Evolutionary conservation across 2,888 invertebrate species (phyloP).

Genomic region (Trissoscelio sp.): DNA sequence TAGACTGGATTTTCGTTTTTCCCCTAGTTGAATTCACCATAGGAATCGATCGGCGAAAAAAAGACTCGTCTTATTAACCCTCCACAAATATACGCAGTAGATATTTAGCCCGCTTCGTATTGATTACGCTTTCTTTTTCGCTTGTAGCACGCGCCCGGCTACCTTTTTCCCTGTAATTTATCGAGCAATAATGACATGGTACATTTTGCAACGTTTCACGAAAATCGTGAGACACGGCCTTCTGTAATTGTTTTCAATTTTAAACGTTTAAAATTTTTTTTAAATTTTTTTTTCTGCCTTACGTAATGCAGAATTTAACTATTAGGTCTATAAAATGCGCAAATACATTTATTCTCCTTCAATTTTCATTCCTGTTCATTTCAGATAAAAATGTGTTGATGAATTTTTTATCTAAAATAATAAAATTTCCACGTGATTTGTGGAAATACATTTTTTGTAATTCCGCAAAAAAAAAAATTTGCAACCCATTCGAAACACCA

Average conservation of each 20-base stretch:
- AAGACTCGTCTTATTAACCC: constrained; percentile 56
- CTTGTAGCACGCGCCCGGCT: neutral
- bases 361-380: too few relatives aligned
- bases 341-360: too few relatives aligned
- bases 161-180: constrained; percentile 33
- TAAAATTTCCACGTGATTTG: too few relatives aligned
- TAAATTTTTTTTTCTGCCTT: constrained; percentile 1
- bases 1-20: constrained; percentile 20
- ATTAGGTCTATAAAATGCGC: too few relatives aligned
- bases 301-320: too few relatives aligned
- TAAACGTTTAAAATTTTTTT: too few relatives aligned
- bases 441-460: too few relatives aligned
- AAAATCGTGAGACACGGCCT: neutral
- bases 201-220: constrained; percentile 43
- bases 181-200: constrained; percentile 47
- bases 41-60: constrained; percentile 50
- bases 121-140: constrained; percentile 50
- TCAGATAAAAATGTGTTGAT: too few relatives aligned
- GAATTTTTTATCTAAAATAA: too few relatives aligned
- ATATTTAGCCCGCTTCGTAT: constrained; percentile 51
- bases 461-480: too few relatives aligned
- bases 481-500: neutral
- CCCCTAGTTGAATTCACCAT: constrained; percentile 13
- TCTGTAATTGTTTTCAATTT: constrained; percentile 19
- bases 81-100: constrained; percentile 54